Base-by-base conservation (phyloP, 2,113 vertebrate genomes). In the Onychorhynchus coronatus region DNA sequence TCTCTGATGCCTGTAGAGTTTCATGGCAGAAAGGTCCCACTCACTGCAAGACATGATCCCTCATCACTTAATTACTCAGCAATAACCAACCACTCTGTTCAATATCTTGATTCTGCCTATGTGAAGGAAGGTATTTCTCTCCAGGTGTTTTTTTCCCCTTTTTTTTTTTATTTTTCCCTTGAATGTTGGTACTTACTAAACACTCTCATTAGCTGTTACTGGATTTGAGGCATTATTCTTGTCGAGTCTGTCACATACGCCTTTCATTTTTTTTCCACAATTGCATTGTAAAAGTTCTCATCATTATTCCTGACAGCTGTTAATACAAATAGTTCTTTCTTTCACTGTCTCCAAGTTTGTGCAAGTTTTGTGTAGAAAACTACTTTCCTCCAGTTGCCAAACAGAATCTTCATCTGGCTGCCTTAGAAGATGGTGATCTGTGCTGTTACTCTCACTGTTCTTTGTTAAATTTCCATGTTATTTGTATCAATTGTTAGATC, bases 181-280 rank as follows among this genome's bases (percentile, higher is more conserved):
- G n/a, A 61, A 39, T 83, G 18, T 53, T 17, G 9, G 11, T 91
- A 19, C 61, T 65, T 61, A 42, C 20, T 66, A 67, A 53, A 82
- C n/a, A 73, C 6, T 71, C 39, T 65, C 30, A 63, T 56, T 89
- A 78, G 52, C 33, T 84, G n/a, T 72, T 53, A 49, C 0, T 47
- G 39, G n/a, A 19, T 91, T 88, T 88, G 35, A 93, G 71, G n/a
- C 53, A 73, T 49, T 83, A 85, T 93, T 93, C 46, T 46, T 81
- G 42, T 56, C 33, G 78, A 59, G 15, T 72, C 44, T 86, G n/a
- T 77, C 59, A 63, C n/a, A 49, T 8, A 65, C 37, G 25, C 24
- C 5, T 78, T 79, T 67, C 6, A 31, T 65, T 96, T 93, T 67
- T 67, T 88, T 75, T 15, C 13, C 14, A 61, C 74, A 91, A 28